These are phyloP conservation scores for Poeciliopsis paucimaculata DNA, from an alignment of 2,797 vertebrate genomes.

Conservation along the genomic window DNA sequence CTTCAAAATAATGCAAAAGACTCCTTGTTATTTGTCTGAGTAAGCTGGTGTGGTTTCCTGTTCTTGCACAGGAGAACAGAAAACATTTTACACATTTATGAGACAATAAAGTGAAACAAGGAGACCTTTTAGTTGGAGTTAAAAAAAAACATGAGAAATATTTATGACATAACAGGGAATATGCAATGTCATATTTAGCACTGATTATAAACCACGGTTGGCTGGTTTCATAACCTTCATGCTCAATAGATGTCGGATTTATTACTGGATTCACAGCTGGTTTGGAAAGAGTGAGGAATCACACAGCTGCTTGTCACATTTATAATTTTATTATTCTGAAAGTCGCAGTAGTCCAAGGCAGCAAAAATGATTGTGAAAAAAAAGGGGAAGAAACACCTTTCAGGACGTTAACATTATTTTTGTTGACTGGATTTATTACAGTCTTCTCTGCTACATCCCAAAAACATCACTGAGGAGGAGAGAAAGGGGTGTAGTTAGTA, in stretches of 20 bases:
- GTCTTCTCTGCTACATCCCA: constrained; percentile 62
- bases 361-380: neutral
- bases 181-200: constrained; percentile 7
- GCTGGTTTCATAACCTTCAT: constrained; percentile 9
- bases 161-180: constrained; percentile 10
- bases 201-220: constrained; percentile 20
- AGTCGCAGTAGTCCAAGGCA: constrained; percentile 7
- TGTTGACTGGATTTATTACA: constrained; percentile 48
- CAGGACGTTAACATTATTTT: constrained; percentile 16
- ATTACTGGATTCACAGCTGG: constrained; percentile 7
- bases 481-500: constrained; percentile 64
- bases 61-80: constrained; percentile 6
- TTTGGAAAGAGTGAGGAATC: constrained; percentile 56
- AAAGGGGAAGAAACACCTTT: neutral
- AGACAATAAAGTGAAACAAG: constrained; percentile 29
- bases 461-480: constrained; percentile 59
- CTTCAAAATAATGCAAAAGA: neutral
- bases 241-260: constrained; percentile 28
- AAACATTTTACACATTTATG: constrained; percentile 6
- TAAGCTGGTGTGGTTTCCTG: constrained; percentile 21
- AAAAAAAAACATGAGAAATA: neutral
- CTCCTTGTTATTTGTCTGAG: constrained; percentile 5
- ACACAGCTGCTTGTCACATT: constrained; percentile 20
- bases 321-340: constrained; percentile 7
- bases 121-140: constrained; percentile 5